Evolutionary conservation across 2,797 vertebrate genomes (phyloP).

Genomic region (Cyprinella venusta): DNA sequence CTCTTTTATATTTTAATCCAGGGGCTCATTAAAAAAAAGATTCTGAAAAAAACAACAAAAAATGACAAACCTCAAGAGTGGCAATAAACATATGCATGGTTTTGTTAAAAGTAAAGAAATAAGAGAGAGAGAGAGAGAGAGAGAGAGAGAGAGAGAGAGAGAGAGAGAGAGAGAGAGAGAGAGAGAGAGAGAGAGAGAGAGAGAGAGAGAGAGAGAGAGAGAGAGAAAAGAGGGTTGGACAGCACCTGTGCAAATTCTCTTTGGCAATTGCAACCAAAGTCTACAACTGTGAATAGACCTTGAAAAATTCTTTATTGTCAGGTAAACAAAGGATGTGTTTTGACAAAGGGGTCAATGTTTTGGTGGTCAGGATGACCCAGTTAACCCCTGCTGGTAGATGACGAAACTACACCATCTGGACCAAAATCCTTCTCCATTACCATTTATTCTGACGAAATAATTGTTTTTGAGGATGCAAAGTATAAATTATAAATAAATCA

Average conservation of each 20-base stretch:
- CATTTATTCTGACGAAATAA: not conserved
- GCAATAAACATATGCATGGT: conserved; percentile 43
- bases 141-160: not conserved
- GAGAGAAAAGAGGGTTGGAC: not conserved
- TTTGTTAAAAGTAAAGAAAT: too few species aligned
- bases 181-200: not conserved
- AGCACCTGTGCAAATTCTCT: conserved; percentile 10
- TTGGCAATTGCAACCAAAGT: conserved; percentile 8
- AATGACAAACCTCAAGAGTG: conserved; percentile 43
- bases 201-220: not conserved
- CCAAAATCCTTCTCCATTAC: not conserved
- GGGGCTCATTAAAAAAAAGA: conserved; percentile 67
- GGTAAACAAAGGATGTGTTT: not conserved
- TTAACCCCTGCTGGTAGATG: conserved; percentile 14
- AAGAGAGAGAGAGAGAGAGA: not conserved
- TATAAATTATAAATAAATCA: not conserved
- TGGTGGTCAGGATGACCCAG: not conserved
- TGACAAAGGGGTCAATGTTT: conserved; percentile 1
- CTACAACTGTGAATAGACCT: not conserved
- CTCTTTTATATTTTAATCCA: conserved; percentile 61
- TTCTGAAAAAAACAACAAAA: conserved; percentile 61
- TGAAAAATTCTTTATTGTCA: not conserved
- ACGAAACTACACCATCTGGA: conserved; percentile 20
- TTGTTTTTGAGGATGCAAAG: not conserved
- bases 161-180: not conserved